phyloP scores from a whole-genome alignment of 2,888 invertebrate species.

The Ochropleura leucogaster region DNA sequence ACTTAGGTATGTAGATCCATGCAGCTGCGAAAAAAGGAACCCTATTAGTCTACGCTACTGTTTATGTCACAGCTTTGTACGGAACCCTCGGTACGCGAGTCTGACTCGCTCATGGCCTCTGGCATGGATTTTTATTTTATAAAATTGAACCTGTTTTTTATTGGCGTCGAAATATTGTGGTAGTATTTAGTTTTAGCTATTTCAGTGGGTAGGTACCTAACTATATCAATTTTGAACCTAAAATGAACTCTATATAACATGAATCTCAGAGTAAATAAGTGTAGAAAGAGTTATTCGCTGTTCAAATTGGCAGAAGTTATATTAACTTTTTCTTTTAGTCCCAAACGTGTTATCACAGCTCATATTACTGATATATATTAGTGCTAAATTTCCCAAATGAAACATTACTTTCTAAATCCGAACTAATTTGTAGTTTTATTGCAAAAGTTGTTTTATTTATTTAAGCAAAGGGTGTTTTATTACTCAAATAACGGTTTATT shows the following conservation, averaged over 20 bases:
- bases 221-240: not conserved
- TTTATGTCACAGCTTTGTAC: no score
- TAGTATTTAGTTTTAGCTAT: not conserved
- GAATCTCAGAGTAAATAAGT: not conserved
- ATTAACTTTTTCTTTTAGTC: slow-evolving; percentile 22
- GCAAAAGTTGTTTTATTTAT: slow-evolving; percentile 15
- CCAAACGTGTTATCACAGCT: slow-evolving; percentile 23
- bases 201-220: not conserved
- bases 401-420: slow-evolving; percentile 42
- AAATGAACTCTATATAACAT: not conserved
- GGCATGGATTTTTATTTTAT: no score
- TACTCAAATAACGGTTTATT: not conserved
- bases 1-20: no score
- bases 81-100: no score
- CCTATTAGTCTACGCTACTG: no score
- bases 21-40: no score
- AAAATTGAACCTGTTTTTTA: not conserved
- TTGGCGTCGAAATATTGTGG: not conserved
- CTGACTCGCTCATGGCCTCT: no score
- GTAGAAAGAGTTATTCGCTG: slow-evolving; percentile 3
- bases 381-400: slow-evolving; percentile 53
- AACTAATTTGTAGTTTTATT: slow-evolving; percentile 17
- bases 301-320: slow-evolving; percentile 14
- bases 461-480: not conserved
- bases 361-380: slow-evolving; percentile 32